Evolutionary conservation across 2,113 vertebrate genomes (phyloP).

Genomic region (Antechinus stuartii): DNA sequence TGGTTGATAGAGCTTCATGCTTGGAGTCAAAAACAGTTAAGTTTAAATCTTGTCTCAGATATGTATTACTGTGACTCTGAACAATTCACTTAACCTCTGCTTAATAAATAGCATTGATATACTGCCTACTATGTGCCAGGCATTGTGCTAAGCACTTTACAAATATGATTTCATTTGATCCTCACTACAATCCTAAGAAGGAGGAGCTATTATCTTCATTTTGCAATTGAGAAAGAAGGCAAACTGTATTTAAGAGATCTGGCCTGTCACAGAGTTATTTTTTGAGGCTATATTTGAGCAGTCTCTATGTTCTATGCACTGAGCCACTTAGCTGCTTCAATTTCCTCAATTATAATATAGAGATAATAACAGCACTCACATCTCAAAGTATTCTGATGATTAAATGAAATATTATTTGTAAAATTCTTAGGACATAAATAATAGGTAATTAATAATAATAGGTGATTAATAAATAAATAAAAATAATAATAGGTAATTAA

Average conservation of each 20-base stretch:
- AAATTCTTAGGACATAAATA: not conserved
- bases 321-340: not conserved
- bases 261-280: not conserved
- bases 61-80: not conserved
- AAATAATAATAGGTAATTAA: too few species aligned
- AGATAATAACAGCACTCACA: not conserved
- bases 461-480: not conserved
- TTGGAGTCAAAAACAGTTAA: not conserved
- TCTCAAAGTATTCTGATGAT: not conserved
- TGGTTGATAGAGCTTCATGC: not conserved
- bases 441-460: too few species aligned
- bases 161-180: not conserved
- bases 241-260: not conserved
- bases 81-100: constrained; percentile 5
- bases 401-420: not conserved
- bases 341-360: not conserved
- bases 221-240: not conserved
- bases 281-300: not conserved
- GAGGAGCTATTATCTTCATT: not conserved
- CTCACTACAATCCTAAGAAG: not conserved
- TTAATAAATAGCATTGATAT: not conserved
- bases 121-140: not conserved
- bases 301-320: not conserved
- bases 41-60: not conserved
- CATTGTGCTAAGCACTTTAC: not conserved